Evolutionary conservation across 92 coral and sea anemone genomes (phyloP).

Genomic region (Muricea muricata): DNA sequence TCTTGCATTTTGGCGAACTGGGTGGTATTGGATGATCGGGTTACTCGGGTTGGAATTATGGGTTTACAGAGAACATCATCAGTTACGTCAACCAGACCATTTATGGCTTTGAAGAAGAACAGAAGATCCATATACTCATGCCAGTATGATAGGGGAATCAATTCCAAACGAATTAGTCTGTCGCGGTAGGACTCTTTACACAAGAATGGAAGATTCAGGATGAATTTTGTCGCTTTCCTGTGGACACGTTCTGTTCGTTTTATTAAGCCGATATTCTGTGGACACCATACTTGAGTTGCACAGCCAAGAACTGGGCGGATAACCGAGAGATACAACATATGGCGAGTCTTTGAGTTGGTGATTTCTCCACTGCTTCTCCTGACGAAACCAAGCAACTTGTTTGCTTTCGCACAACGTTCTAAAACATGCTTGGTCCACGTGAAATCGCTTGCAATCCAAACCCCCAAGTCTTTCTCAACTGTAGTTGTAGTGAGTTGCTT

Average conservation of each 20-base stretch:
- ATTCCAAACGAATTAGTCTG: background rate
- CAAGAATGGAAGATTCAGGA: background rate
- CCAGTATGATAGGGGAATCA: background rate
- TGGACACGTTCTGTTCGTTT: background rate
- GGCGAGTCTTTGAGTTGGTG: conserved; percentile 27
- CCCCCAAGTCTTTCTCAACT: conserved; percentile 55
- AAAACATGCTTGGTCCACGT: conserved; percentile 45
- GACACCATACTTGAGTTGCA: conserved; percentile 46
- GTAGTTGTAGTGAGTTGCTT: background rate
- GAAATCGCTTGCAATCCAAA: conserved; percentile 40
- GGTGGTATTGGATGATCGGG: background rate
- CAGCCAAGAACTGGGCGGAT: conserved; percentile 51
- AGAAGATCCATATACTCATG: background rate
- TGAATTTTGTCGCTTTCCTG: background rate
- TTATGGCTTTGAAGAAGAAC: background rate
- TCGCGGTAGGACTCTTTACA: background rate
- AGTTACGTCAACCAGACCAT: background rate
- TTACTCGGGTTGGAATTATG: background rate
- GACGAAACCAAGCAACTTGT: conserved; percentile 55
- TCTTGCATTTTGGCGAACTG: background rate
- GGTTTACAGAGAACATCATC: background rate
- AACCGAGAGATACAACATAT: conserved; percentile 37
- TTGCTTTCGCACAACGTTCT: conserved; percentile 56
- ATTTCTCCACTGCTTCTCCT: conserved; percentile 45
- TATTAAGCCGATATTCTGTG: background rate